A percentile compares a stretch with the other conserved stretches of the same genome.
Conservation (phyloP, 2,888 invertebrate species). For the Athalia cordata region DNA sequence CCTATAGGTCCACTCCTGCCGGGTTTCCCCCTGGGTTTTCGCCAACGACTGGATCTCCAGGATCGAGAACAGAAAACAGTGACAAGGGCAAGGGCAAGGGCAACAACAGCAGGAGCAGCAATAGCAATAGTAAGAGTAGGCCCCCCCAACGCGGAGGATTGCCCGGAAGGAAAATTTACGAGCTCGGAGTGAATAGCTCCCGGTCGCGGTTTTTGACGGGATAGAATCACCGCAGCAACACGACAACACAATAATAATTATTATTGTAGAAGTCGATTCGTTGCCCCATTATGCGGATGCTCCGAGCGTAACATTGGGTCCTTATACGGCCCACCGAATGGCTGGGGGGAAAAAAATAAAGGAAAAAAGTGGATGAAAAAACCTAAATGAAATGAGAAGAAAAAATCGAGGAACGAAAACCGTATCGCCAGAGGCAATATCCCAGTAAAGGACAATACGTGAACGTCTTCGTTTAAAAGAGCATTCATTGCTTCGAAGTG, state of each 20-base stretch:
- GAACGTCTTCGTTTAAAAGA: conserved; percentile 43
- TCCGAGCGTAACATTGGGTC: conserved; percentile 54
- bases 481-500: conserved; percentile 40
- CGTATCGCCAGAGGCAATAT: conserved; percentile 26
- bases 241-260: conserved; percentile 57
- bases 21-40: not conserved
- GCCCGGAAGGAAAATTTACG: conserved; percentile 66
- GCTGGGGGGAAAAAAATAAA: not conserved
- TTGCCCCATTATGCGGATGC: conserved; percentile 51
- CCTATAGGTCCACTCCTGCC: conserved; percentile 55
- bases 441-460: conserved; percentile 33
- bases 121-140: conserved; percentile 73
- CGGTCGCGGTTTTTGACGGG: conserved; percentile 59
- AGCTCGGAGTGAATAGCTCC: conserved; percentile 56
- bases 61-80: not conserved
- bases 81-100: conserved; percentile 44
- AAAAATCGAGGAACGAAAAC: conserved; percentile 1
- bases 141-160: conserved; percentile 63
- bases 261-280: conserved; percentile 50
- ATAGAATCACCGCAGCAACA: conserved; percentile 56
- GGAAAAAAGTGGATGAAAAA: conserved; percentile 2
- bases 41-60: not conserved
- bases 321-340: not conserved
- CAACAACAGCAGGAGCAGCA: conserved; percentile 62
- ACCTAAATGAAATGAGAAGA: not conserved